Conservation (phyloP, 2,888 invertebrate genomes). For the Agrilus mali region DNA sequence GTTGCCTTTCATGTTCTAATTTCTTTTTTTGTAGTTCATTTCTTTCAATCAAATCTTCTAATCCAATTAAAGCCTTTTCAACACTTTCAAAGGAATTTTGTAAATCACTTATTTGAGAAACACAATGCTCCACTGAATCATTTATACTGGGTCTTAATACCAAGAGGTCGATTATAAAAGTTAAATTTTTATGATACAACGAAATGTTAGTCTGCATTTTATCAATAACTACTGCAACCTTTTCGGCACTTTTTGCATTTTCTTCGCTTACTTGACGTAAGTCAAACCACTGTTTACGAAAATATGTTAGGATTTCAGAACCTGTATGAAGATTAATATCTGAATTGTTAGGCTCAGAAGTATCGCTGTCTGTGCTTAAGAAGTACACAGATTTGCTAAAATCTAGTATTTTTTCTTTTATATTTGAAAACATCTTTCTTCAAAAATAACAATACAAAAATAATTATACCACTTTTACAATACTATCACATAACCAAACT, state of each 20-base stretch:
- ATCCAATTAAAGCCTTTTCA: conserved; percentile 48
- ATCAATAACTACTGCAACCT: conserved; percentile 38
- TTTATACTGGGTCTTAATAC: conserved; percentile 28
- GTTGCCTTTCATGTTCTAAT: conserved; percentile 56
- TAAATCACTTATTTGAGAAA: conserved; percentile 39
- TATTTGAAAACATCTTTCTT: conserved; percentile 34
- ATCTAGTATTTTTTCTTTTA: conserved; percentile 38
- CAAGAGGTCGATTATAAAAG: conserved; percentile 23
- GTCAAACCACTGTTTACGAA: conserved; percentile 59
- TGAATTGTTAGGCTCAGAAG: conserved; percentile 5
- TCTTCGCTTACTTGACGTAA: conserved; percentile 54
- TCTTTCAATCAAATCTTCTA: conserved; percentile 57
- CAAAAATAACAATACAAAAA: not conserved
- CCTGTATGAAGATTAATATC: conserved; percentile 48
- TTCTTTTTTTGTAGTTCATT: conserved; percentile 59
- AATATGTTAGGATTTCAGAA: conserved; percentile 53
- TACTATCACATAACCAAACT: too few species aligned
- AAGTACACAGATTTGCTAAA: conserved; percentile 16
- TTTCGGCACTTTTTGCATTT: conserved; percentile 50
- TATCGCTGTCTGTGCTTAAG: conserved; percentile 4
- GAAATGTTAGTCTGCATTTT: conserved; percentile 25
- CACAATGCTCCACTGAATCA: conserved; percentile 37
- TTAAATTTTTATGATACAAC: conserved; percentile 23
- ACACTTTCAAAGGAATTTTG: conserved; percentile 47
- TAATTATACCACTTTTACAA: too few species aligned